Evolutionary conservation across 2,797 vertebrate genomes (phyloP).

Genomic region (Gallinago stenura): DNA sequence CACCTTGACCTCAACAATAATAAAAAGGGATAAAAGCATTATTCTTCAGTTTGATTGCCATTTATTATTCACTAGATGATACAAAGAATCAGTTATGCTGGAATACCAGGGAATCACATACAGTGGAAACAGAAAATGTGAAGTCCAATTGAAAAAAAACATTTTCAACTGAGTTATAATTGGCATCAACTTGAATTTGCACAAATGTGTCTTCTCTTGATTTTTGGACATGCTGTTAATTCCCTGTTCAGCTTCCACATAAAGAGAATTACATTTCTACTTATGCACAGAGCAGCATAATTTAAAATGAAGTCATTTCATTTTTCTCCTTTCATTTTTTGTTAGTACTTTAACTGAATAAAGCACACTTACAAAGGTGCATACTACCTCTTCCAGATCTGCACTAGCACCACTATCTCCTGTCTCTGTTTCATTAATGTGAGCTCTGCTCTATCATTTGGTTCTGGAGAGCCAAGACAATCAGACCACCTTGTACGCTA

Average conservation of each 20-base stretch:
- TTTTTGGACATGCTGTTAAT: not conserved
- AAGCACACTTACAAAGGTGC: no score
- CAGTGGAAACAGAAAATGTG: no score
- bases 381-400: not conserved
- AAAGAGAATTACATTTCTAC: not conserved
- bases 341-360: not conserved
- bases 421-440: not conserved
- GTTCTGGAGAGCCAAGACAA: not conserved
- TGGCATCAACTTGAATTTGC: not conserved
- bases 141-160: no score
- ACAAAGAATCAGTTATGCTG: no score
- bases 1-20: not conserved
- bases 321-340: not conserved
- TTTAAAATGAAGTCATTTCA: not conserved
- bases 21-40: not conserved
- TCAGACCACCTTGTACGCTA: not conserved
- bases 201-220: not conserved
- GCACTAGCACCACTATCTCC: not conserved
- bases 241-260: not conserved
- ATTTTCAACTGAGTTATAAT: no score
- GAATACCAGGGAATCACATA: no score
- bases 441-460: not conserved
- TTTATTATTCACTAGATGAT: not conserved
- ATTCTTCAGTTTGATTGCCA: not conserved
- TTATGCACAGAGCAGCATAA: not conserved